Conservation (phyloP, 1,140 invertebrate species). For the Drosophila sproati region DNA sequence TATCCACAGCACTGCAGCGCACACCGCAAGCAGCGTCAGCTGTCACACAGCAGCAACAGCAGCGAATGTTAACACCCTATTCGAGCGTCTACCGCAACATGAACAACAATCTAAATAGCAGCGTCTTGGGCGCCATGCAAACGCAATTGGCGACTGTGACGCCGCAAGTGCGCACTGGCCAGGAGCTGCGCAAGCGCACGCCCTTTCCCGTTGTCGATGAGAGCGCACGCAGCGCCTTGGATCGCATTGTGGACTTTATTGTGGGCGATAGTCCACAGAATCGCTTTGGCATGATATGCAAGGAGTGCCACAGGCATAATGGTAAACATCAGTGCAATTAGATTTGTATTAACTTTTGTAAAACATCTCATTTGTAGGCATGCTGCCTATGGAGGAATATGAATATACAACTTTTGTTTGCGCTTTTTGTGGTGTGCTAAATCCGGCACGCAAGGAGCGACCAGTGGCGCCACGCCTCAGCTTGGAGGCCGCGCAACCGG, state of each 20-base stretch:
- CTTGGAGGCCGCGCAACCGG: constrained; percentile 27
- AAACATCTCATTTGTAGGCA: constrained; percentile 86
- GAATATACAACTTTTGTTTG: constrained; percentile 96
- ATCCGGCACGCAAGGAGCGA: constrained; percentile 93
- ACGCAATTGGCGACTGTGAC: constrained; percentile 44
- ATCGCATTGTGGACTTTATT: constrained; percentile 96
- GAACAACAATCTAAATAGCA: constrained; percentile 84
- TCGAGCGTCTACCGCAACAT: constrained; percentile 84
- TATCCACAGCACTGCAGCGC: constrained; percentile 17
- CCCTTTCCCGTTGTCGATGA: constrained; percentile 81
- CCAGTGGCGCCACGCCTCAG: constrained; percentile 88
- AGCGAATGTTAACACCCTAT: constrained; percentile 81
- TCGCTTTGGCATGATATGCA: constrained; percentile 97
- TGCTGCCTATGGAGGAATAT: constrained; percentile 98
- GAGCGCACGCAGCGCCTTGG: constrained; percentile 89
- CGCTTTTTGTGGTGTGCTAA: constrained; percentile 94
- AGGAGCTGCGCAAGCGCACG: constrained; percentile 78
- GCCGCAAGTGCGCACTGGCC: constrained; percentile 38
- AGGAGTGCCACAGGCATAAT: constrained; percentile 95
- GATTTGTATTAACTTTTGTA: not conserved
- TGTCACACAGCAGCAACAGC: constrained; percentile 53
- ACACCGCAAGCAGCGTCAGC: constrained; percentile 40
- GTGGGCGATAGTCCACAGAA: constrained; percentile 98
- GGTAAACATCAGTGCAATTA: constrained; percentile 85
- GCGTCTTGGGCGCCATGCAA: constrained; percentile 61